phyloP scores from a whole-genome alignment of 2,113 vertebrate genomes.

The Burhinus oedicnemus region DNA sequence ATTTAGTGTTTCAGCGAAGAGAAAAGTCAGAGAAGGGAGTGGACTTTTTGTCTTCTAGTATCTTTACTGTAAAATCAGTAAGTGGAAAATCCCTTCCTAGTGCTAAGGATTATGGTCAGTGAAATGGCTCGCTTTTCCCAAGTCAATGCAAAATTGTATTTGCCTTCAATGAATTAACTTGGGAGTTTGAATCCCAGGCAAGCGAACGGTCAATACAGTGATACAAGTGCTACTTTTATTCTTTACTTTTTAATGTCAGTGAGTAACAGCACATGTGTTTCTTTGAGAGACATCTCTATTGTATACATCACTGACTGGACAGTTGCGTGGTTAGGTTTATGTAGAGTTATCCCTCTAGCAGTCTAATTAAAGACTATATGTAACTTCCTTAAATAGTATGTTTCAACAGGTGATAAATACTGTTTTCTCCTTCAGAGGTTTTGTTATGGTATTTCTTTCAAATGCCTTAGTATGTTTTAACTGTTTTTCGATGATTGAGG shows the following conservation, averaged over 20 bases:
- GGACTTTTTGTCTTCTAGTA: not conserved
- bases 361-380: not conserved
- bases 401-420: not conserved
- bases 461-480: not conserved
- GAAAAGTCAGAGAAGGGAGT: not conserved
- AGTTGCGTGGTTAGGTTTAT: not conserved
- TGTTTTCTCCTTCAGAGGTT: not conserved
- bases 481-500: not conserved
- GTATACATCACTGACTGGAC: not conserved
- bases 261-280: not conserved
- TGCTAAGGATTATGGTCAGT: not conserved
- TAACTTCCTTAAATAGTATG: not conserved
- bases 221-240: not conserved
- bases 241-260: not conserved
- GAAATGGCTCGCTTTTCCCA: not conserved
- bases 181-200: not conserved
- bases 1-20: not conserved
- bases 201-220: rapidly evolving
- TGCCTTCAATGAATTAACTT: not conserved
- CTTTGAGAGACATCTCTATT: not conserved
- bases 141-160: not conserved
- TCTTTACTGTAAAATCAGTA: not conserved
- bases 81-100: not conserved
- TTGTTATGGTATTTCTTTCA: not conserved
- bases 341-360: not conserved